phyloP scores from a whole-genome alignment of 2,113 vertebrate species.

The Fulmarus glacialis region DNA sequence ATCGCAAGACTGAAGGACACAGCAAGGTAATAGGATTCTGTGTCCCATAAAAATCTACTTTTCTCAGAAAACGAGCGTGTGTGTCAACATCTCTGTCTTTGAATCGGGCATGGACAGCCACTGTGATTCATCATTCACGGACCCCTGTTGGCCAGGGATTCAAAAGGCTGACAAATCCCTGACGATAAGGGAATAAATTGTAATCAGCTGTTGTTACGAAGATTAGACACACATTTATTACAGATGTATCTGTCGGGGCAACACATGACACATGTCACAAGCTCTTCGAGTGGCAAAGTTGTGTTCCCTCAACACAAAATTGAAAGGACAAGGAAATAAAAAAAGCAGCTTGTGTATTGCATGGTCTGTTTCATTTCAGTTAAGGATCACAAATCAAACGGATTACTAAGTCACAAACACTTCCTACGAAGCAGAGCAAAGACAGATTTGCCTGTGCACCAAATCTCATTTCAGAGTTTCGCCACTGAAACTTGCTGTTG shows the following conservation, averaged over 20 bases:
- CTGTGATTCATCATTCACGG: background rate
- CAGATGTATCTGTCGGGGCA: background rate
- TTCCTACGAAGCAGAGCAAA: slow-evolving; percentile 1
- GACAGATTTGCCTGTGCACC: background rate
- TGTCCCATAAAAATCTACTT: slow-evolving; percentile 1
- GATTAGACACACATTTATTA: background rate
- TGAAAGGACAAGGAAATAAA: background rate
- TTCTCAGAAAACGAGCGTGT: background rate
- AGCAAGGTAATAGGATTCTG: background rate
- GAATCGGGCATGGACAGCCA: background rate
- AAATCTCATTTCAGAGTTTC: background rate
- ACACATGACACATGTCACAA: background rate
- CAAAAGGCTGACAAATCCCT: slow-evolving; percentile 2
- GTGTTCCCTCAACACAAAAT: background rate
- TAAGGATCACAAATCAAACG: slow-evolving; percentile 9
- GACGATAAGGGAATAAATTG: slow-evolving; percentile 3
- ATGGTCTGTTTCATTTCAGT: slow-evolving; percentile 4
- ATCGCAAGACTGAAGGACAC: background rate
- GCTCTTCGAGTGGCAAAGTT: background rate
- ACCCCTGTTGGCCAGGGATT: background rate
- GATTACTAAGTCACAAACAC: background rate
- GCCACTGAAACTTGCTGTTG: background rate
- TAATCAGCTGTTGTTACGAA: background rate
- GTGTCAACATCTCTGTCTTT: background rate
- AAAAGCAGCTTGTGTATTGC: background rate